Percentiles rank a stretch among this genome's conserved stretches.
Conservation (phyloP, 2,888 invertebrate species). For the Diaphora mendica region DNA sequence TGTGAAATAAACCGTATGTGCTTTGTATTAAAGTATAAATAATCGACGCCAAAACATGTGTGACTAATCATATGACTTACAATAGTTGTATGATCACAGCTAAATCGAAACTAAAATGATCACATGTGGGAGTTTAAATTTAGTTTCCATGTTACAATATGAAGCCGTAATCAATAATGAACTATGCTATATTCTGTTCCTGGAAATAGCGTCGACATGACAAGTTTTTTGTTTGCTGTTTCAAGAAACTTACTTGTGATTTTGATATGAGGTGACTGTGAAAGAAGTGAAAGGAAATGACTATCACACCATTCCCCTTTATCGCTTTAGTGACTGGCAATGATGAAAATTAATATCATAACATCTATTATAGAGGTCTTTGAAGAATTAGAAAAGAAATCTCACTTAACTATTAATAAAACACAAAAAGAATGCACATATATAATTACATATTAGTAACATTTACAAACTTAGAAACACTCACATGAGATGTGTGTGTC, state of each 20-base stretch:
- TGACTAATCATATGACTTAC: slow-evolving; percentile 27
- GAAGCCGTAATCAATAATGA: neutral
- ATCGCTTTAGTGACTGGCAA: neutral
- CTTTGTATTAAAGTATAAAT: slow-evolving; percentile 1
- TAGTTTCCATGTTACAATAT: neutral
- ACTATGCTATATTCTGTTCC: neutral
- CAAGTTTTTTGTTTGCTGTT: neutral
- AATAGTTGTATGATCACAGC: slow-evolving; percentile 13
- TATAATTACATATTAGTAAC: no score
- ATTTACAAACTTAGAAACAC: no score
- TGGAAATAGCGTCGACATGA: slow-evolving; percentile 1
- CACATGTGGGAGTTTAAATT: neutral
- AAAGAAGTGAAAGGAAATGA: neutral
- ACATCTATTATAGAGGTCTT: no score
- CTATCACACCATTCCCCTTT: neutral
- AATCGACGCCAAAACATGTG: slow-evolving; percentile 14
- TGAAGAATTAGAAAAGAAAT: no score
- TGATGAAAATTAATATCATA: neutral
- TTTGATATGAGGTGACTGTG: neutral
- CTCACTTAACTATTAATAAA: no score
- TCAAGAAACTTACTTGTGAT: neutral
- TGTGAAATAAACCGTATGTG: slow-evolving; percentile 20
- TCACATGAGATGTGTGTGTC: no score
- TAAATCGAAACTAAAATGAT: slow-evolving; percentile 23
- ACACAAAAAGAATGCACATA: no score